Conservation (phyloP, 2,888 invertebrate species). For the Trissoscelio sp. region DNA sequence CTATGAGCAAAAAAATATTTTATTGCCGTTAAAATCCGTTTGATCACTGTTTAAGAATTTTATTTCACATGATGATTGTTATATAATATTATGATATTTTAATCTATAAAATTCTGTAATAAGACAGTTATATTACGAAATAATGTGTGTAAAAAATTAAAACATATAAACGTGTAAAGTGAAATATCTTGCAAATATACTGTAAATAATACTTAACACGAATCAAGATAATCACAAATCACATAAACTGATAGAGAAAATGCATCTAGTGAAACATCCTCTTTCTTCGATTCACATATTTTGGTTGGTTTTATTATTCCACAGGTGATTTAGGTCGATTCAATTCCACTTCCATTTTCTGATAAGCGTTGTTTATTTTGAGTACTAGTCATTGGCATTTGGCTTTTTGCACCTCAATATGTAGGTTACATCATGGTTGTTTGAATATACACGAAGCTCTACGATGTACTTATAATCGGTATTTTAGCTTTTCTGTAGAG, state of each 20-base stretch:
- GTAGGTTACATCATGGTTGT: conserved; percentile 27
- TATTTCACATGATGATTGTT: conserved; percentile 27
- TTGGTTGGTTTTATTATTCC: conserved; percentile 27
- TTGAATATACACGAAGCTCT: conserved; percentile 52
- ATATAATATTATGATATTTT: conserved; percentile 26
- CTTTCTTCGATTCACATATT: conserved; percentile 17
- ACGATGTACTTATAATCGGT: conserved; percentile 46
- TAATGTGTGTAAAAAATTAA: neutral
- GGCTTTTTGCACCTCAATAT: conserved; percentile 56
- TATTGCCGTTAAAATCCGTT: conserved; percentile 25
- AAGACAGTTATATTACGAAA: conserved; percentile 16
- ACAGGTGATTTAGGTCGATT: conserved; percentile 39
- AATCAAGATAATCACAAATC: neutral
- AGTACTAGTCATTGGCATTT: conserved; percentile 38
- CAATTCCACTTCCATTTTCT: conserved; percentile 15
- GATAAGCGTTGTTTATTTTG: conserved; percentile 33
- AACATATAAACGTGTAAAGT: neutral
- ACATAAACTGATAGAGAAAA: conserved; percentile 11
- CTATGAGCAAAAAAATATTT: conserved; percentile 8
- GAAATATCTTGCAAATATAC: neutral
- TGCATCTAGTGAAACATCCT: conserved; percentile 27
- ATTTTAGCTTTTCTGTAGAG: conserved; percentile 42
- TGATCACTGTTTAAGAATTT: conserved; percentile 6
- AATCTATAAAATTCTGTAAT: conserved; percentile 9
- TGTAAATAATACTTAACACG: conserved; percentile 5